These are phyloP conservation scores for Microplitis mediator DNA, from an alignment of 1,140 invertebrate genomes.

Conservation along the genomic window DNA sequence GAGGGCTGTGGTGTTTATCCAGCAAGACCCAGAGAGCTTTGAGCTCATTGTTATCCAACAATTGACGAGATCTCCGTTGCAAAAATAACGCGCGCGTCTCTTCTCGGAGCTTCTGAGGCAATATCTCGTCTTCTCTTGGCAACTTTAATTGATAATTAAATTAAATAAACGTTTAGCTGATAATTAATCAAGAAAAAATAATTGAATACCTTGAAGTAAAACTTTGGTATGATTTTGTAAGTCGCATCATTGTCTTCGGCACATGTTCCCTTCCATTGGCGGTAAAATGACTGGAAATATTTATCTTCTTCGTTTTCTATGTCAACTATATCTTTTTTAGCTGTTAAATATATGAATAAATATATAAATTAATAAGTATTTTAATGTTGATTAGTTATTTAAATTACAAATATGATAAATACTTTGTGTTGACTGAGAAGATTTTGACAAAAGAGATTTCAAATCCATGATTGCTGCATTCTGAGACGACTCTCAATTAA, in stretches of 20 bases:
- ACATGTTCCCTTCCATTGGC: conserved; percentile 64
- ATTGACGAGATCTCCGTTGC: conserved; percentile 80
- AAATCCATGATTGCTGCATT: conserved; percentile 11
- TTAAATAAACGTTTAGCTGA: background rate
- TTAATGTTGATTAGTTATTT: background rate
- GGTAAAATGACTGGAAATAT: conserved; percentile 65
- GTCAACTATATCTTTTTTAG: conserved; percentile 40
- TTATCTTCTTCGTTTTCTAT: conserved; percentile 58
- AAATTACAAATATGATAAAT: background rate
- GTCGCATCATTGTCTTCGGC: conserved; percentile 50
- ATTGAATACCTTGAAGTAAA: conserved; percentile 70
- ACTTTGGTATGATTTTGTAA: conserved; percentile 72
- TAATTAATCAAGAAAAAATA: background rate
- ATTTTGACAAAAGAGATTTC: background rate
- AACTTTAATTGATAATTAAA: conserved; percentile 55
- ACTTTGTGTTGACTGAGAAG: background rate
- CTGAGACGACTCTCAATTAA: too few relatives aligned
- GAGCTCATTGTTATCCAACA: conserved; percentile 86
- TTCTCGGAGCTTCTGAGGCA: conserved; percentile 82
- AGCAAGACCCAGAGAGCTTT: conserved; percentile 84
- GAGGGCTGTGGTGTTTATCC: conserved; percentile 79
- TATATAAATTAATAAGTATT: background rate
- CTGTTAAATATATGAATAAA: background rate
- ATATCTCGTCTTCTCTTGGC: conserved; percentile 75
- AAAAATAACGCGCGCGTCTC: conserved; percentile 86